Evolutionary conservation across 92 coral and sea anemone species (phyloP).

Genomic region (Parazoanthus atlanticus): DNA sequence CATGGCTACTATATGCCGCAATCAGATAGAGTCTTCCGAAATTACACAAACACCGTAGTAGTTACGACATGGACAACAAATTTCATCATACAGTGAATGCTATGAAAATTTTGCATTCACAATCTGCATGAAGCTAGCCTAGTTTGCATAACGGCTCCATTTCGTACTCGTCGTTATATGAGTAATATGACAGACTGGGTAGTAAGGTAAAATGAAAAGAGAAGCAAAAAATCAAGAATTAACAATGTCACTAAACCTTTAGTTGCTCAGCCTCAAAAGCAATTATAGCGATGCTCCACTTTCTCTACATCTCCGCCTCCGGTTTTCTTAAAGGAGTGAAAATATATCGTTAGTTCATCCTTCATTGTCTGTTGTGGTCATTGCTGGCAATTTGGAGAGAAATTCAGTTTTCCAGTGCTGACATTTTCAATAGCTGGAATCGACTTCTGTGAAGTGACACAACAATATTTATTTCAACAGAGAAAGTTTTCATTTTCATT

Average conservation of each 20-base stretch:
- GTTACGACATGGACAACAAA: too few species aligned
- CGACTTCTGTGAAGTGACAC: too few species aligned
- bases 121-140: too few species aligned
- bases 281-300: neutral
- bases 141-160: too few species aligned
- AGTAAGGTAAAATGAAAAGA: too few species aligned
- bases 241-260: neutral
- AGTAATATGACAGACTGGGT: too few species aligned
- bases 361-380: constrained; percentile 2
- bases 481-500: neutral
- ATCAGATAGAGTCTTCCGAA: too few species aligned
- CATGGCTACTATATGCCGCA: too few species aligned
- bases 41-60: too few species aligned
- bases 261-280: neutral
- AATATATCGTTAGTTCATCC: constrained; percentile 28
- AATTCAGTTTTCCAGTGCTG: neutral
- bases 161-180: too few species aligned
- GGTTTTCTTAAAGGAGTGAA: constrained; percentile 38
- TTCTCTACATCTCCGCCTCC: constrained; percentile 55
- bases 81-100: too few species aligned
- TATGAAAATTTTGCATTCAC: too few species aligned
- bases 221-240: neutral
- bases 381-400: neutral
- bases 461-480: neutral
- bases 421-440: neutral